Base-by-base conservation (phyloP, 2,797 vertebrate genomes). In the Taeniopygia guttata region DNA sequence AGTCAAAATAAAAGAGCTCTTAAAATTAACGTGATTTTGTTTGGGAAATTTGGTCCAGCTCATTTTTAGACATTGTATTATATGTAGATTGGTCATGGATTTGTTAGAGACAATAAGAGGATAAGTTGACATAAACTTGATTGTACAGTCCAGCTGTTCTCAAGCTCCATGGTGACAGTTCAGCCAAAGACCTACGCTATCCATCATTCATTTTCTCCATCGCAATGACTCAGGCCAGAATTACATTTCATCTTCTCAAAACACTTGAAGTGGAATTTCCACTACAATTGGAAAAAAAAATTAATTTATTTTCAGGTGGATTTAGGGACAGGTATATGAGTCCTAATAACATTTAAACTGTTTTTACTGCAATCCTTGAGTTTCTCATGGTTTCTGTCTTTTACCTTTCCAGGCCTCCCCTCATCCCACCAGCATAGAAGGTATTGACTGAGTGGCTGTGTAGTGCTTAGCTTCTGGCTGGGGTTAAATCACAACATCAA, bases 351-450 rank as follows among this genome's bases (percentile, higher is more conserved):
- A 26, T 56, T 73, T 51, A 46, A 46, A 45, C 5, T 43, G 2
- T 3, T 77, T 74, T 81, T 32, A 20, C 40, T 16, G 25, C 19
- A 70, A 20, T 5, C 2, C 1, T 2, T 6, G 4, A 13, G 17
- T 60, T 78, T 66, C 5, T 73, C 10, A 42, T 27, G 26, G 7
- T 6, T 36, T 54, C 15, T 52, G 2, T 26, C 12, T 66, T 78
- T 75, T 16, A 43, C 10, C 8, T 26, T 85, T 85, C 12, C 5
- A 46, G 5, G 26, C 26, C 16, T 74, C 2, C 7, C 19, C 1
- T 34, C 15, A 23, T 11, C 13, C 13, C 21, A 40, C 27, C 1
- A 22, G 6, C 1, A 0, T 0, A 2, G 16, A 1, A 3, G 1
- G 1, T 77, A 25, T 19, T 74, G 45, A 84, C 1, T 59, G n/a